Evolutionary conservation across 2,888 invertebrate genomes (phyloP).

Genomic region (Sipunculus nudus): DNA sequence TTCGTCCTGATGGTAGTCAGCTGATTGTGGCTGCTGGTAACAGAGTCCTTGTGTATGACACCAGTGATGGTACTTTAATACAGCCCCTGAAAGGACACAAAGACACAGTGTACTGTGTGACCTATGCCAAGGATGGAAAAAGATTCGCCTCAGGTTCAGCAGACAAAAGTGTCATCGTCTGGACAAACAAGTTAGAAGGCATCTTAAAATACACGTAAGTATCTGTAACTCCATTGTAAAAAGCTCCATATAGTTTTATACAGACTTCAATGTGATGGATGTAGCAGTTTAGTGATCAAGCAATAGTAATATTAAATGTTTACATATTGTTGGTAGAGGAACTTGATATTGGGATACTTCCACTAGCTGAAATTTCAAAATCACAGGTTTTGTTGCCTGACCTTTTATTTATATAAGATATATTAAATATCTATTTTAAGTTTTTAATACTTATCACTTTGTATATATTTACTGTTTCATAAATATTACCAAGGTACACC

Average conservation of each 20-base stretch:
- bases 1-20: slow-evolving; percentile 94
- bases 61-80: slow-evolving; percentile 86
- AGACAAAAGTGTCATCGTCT: slow-evolving; percentile 97
- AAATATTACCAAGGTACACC: too few relatives aligned
- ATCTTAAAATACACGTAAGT: slow-evolving; percentile 93
- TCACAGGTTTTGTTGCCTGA: too few relatives aligned
- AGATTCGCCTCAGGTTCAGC: slow-evolving; percentile 97
- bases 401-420: too few relatives aligned
- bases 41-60: slow-evolving; percentile 94
- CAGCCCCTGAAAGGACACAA: slow-evolving; percentile 94
- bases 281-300: too few relatives aligned
- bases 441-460: too few relatives aligned
- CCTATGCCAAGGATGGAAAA: slow-evolving; percentile 92
- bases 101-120: slow-evolving; percentile 89
- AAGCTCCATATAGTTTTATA: too few relatives aligned
- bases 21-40: slow-evolving; percentile 93
- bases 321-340: too few relatives aligned
- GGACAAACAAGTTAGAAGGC: slow-evolving; percentile 95
- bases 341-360: too few relatives aligned
- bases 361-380: too few relatives aligned
- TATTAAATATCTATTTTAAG: too few relatives aligned
- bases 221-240: background rate
- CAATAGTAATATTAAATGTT: too few relatives aligned
- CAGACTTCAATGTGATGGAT: background rate
- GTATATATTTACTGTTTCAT: too few relatives aligned